A percentile compares a stretch with the other conserved stretches of the same genome.
phyloP scores from a whole-genome alignment of 1,140 invertebrate species.

The Caenorhabditis elegans region DNA sequence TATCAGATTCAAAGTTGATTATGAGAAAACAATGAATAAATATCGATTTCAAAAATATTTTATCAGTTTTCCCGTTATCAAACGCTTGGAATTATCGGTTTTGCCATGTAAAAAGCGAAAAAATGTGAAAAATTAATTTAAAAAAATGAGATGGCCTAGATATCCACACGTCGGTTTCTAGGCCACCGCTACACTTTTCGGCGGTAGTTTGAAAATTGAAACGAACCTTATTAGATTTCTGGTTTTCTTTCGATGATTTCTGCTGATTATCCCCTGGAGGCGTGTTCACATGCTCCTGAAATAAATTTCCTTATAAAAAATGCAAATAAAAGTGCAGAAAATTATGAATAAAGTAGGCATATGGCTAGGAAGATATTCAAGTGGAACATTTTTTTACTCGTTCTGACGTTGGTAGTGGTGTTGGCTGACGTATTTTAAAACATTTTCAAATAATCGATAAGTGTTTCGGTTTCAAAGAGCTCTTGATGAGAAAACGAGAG shows the following conservation, averaged over 20 bases:
- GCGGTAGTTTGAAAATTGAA: background rate
- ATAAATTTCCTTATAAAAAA: background rate
- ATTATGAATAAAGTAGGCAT: background rate
- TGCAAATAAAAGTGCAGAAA: background rate
- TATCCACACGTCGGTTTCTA: background rate
- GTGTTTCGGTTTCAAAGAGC: constrained; percentile 1
- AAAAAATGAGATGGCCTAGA: background rate
- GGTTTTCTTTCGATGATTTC: constrained; percentile 27
- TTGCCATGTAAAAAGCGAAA: background rate
- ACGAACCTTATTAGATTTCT: background rate
- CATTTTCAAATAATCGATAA: constrained; percentile 24
- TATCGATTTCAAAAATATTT: background rate
- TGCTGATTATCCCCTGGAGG: constrained; percentile 25
- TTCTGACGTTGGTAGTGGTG: background rate
- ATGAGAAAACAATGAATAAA: background rate
- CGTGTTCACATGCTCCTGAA: constrained; percentile 30
- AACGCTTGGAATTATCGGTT: background rate
- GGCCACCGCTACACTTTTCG: background rate
- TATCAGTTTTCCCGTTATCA: constrained; percentile 3
- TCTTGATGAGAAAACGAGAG: constrained; percentile 1
- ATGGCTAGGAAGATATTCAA: background rate
- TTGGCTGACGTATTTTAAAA: background rate
- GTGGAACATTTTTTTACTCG: background rate
- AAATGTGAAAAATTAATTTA: background rate
- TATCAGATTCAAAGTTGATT: too few species aligned